phyloP scores from a whole-genome alignment of 2,113 vertebrate species.

The Alces alces region DNA sequence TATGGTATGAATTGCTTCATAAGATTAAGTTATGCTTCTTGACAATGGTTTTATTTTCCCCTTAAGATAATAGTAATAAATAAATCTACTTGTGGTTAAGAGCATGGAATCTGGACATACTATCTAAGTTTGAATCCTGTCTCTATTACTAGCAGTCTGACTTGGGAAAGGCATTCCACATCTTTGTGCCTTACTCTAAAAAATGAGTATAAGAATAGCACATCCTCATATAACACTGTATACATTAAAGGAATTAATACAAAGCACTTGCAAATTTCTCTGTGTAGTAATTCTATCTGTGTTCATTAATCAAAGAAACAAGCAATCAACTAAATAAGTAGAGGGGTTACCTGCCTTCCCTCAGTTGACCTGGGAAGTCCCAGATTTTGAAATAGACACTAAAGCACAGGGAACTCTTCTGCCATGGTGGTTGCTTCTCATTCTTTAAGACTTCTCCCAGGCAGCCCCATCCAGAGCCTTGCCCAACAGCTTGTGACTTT shows the following conservation, averaged over 20 bases:
- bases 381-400: background rate
- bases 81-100: background rate
- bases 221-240: background rate
- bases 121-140: background rate
- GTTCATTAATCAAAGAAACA: background rate
- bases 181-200: background rate
- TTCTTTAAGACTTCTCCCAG: rapidly evolving
- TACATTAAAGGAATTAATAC: background rate
- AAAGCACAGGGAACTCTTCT: background rate
- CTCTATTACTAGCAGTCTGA: background rate
- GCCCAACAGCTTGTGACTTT: background rate
- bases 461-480: background rate
- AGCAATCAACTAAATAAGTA: background rate
- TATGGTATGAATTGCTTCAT: background rate
- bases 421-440: background rate
- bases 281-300: background rate
- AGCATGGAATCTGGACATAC: background rate
- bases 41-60: background rate
- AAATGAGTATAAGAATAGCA: background rate
- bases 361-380: background rate
- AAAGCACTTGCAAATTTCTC: background rate
- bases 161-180: background rate
- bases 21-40: background rate
- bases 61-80: background rate
- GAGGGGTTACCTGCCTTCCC: background rate